Evolutionary conservation across 2,888 invertebrate genomes (phyloP), one percentile per base, ranked within the genome.

Genomic region (Hirtodrosophila cameraria): DNA sequence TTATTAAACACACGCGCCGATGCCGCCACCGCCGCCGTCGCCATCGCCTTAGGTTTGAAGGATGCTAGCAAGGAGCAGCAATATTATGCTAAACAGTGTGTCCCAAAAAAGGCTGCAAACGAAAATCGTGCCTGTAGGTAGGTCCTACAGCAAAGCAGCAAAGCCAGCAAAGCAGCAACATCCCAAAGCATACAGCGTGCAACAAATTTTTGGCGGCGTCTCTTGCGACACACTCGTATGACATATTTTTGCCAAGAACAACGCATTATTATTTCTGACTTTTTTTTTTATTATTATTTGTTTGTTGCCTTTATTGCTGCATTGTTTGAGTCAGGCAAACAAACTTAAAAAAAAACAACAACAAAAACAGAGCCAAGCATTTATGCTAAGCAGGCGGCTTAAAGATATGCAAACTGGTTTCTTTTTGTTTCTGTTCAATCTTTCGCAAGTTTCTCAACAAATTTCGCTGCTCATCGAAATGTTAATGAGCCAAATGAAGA

Each of bases 201-300:
- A 81, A 87, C 88, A 87, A 85, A 85, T 86, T 85, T 88, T 84
- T 75, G 86, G 79, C 88, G 90, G 91, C 90, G 90, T 90, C 91
- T 90, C 82, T 86, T 89, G 88, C 89, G 86, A 90, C 90, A 90
- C 89, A 86, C 78, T 80, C 73, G 49, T 85, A 83, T 88, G 87
- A 85, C 89, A 89, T 87, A 87, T 86, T 78, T 85, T 71, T 69
- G 75, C 70, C 75, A 62, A 60, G 60, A 67, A 68, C 57, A 70
- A 74, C 70, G 70, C 70, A 76, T 73, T 73, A 57, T 77, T 60
- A 49, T 77, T 55, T 55, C 23, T 16, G 38, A 20, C 39, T 27
- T 23, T 23, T 11, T 16, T 16, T 23, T 7, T 2, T 50, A 13
- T 30, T 48, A 27, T 25, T 60, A 20, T 61, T 50, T 31, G 30